Evolutionary conservation across 1,140 invertebrate genomes (phyloP).

Genomic region (Drosophila lowei): DNA sequence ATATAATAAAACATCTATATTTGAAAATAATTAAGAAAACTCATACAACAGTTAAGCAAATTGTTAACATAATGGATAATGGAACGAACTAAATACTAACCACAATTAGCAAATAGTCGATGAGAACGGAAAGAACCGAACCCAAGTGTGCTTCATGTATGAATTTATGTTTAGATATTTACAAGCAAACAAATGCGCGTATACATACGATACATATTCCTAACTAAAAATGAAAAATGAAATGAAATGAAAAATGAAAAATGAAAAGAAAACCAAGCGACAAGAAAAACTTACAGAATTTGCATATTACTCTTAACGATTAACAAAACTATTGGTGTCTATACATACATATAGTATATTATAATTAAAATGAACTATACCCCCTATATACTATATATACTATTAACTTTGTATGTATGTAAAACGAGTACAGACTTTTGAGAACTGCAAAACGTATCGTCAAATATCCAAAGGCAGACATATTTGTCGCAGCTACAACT

Average conservation of each 20-base stretch:
- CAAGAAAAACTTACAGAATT: slow-evolving; percentile 49
- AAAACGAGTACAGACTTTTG: slow-evolving; percentile 75
- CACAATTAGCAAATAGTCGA: slow-evolving; percentile 53
- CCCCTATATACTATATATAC: slow-evolving; percentile 28
- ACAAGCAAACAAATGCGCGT: slow-evolving; percentile 58
- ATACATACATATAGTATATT: slow-evolving; percentile 48
- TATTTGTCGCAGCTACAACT: slow-evolving; percentile 49
- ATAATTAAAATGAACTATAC: slow-evolving; percentile 49
- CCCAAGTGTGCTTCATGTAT: slow-evolving; percentile 83
- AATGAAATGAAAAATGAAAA: not conserved
- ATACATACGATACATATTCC: slow-evolving; percentile 44
- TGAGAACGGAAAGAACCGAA: slow-evolving; percentile 54
- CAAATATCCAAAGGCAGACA: slow-evolving; percentile 47
- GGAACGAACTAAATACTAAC: slow-evolving; percentile 33
- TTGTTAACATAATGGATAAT: slow-evolving; percentile 70
- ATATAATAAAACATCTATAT: slow-evolving; percentile 36
- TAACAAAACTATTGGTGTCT: slow-evolving; percentile 72
- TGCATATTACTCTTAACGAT: slow-evolving; percentile 68
- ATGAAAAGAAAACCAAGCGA: slow-evolving; percentile 17
- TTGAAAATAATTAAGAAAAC: slow-evolving; percentile 42
- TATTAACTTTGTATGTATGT: slow-evolving; percentile 39
- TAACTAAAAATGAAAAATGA: slow-evolving; percentile 26
- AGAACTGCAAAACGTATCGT: slow-evolving; percentile 58
- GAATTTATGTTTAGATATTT: slow-evolving; percentile 81
- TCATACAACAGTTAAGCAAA: slow-evolving; percentile 41